Evolutionary conservation across 2,113 vertebrate genomes (phyloP).

Genomic region (Mixornis gularis): DNA sequence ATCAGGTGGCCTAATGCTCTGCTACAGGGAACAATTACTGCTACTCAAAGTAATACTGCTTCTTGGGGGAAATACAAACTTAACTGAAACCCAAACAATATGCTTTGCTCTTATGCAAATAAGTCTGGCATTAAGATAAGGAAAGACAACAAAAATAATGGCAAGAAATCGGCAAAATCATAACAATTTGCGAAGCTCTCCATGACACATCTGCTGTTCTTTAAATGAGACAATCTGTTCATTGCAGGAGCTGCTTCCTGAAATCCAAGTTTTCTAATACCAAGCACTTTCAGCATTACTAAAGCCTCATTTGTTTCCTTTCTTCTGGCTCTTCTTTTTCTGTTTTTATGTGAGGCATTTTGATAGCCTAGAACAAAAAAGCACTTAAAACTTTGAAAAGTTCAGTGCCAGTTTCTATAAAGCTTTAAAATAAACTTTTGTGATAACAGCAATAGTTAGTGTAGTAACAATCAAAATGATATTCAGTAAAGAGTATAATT

Average conservation of each 20-base stretch:
- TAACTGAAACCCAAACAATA: not conserved
- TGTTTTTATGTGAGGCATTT: not conserved
- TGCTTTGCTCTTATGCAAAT: conserved; percentile 17
- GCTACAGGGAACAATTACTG: not conserved
- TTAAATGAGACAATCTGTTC: conserved; percentile 22
- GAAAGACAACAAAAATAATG: conserved; percentile 10
- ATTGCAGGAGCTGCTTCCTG: not conserved
- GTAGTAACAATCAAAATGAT: not conserved
- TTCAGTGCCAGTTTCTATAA: not conserved
- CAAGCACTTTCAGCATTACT: not conserved
- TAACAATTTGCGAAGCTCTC: not conserved
- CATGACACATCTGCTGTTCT: not conserved
- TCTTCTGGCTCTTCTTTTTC: not conserved
- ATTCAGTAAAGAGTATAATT: not conserved
- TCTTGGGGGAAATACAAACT: not conserved
- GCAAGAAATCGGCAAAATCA: conserved; percentile 14
- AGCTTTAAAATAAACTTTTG: not conserved
- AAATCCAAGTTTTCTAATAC: not conserved
- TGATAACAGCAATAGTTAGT: not conserved
- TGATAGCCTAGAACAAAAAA: not conserved
- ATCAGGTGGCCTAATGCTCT: not conserved
- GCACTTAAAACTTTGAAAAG: not conserved
- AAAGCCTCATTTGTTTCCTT: not conserved
- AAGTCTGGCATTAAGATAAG: not conserved
- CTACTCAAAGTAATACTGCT: not conserved